phyloP scores from a whole-genome alignment of 2,888 invertebrate species.

The Tenthredo amoena region DNA sequence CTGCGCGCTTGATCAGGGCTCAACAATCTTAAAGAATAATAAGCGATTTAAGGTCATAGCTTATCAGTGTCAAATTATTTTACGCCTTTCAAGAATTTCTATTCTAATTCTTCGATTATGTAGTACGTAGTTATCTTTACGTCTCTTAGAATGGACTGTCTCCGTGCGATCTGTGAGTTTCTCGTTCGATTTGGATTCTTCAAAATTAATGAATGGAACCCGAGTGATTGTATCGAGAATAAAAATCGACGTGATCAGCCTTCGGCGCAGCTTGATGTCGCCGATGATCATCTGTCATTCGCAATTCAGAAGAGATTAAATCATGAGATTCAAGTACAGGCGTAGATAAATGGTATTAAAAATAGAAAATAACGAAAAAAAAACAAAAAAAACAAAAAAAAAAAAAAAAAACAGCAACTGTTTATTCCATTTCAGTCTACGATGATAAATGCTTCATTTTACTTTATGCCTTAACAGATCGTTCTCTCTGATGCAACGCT shows the following conservation, averaged over 20 bases:
- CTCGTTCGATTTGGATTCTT: background rate
- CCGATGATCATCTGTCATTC: background rate
- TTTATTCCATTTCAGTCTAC: background rate
- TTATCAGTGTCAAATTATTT: conserved; percentile 20
- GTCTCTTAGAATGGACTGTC: background rate
- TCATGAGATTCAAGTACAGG: background rate
- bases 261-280: background rate
- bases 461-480: conserved; percentile 11
- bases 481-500: background rate
- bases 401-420: background rate
- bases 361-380: background rate
- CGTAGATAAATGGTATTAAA: background rate
- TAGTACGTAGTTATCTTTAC: background rate
- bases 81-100: background rate
- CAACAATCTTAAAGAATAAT: background rate
- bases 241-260: background rate
- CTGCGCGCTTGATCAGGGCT: background rate
- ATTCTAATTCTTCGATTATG: background rate
- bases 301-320: background rate
- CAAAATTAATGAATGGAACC: background rate
- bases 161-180: too few relatives aligned
- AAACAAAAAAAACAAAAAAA: background rate
- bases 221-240: background rate
- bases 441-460: background rate
- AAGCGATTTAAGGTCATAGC: conserved; percentile 34